Conservation (phyloP, 2,888 invertebrate species). For the Phlogophora meticulosa region DNA sequence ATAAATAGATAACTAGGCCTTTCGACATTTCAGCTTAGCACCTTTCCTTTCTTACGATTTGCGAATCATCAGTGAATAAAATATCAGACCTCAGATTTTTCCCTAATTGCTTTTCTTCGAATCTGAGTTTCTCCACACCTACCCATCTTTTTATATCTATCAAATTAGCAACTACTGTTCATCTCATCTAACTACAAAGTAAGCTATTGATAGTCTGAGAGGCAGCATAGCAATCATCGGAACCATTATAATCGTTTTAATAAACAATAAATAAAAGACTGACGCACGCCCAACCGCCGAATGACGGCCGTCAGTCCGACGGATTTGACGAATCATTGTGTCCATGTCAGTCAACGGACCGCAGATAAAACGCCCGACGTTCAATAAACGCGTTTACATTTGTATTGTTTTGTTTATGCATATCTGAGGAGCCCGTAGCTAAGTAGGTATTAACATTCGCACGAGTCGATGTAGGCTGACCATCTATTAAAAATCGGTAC, state of each 20-base stretch:
- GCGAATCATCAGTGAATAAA: neutral
- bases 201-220: slow-evolving; percentile 42
- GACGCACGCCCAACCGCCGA: slow-evolving; percentile 64
- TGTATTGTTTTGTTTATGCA: slow-evolving; percentile 41
- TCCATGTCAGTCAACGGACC: slow-evolving; percentile 62
- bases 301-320: slow-evolving; percentile 67
- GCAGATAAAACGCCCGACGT: slow-evolving; percentile 51
- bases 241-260: slow-evolving; percentile 64
- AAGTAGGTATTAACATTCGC: too few species aligned
- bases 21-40: too few species aligned
- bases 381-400: slow-evolving; percentile 48
- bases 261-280: slow-evolving; percentile 67
- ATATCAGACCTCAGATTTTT: neutral
- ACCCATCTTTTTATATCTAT: slow-evolving; percentile 5
- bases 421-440: neutral
- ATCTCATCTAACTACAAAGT: slow-evolving; percentile 46
- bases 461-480: too few species aligned
- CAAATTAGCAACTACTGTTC: slow-evolving; percentile 39
- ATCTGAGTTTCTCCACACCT: neutral
- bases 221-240: slow-evolving; percentile 56
- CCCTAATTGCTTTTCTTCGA: neutral
- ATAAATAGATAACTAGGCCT: too few species aligned
- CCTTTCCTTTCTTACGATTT: neutral
- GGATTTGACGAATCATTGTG: slow-evolving; percentile 73
- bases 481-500: too few species aligned